Evolutionary conservation across 1,140 invertebrate genomes (phyloP).

Genomic region (Procambarus virginalis): DNA sequence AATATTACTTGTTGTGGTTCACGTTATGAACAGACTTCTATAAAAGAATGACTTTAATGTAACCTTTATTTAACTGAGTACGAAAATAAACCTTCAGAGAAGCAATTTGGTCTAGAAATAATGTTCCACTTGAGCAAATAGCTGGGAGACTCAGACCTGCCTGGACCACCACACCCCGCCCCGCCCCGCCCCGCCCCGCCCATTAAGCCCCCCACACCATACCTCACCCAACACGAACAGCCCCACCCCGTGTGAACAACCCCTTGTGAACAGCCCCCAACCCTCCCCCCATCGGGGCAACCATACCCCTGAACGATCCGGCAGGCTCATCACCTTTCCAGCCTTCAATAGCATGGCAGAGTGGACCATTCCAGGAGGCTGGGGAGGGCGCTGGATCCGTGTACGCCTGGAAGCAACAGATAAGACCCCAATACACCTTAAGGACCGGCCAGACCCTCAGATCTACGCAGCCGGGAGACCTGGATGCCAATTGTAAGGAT

Average conservation of each 20-base stretch:
- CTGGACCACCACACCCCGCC: not conserved
- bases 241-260: too few relatives aligned
- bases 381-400: not conserved
- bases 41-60: too few relatives aligned
- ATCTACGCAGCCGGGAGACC: conserved; percentile 25
- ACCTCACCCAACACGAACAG: too few relatives aligned
- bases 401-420: conserved; percentile 50
- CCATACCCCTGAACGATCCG: not conserved
- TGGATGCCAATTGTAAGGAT: conserved; percentile 45
- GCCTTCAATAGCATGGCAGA: conserved; percentile 32
- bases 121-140: too few relatives aligned
- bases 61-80: too few relatives aligned
- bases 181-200: not conserved
- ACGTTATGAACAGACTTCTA: too few relatives aligned
- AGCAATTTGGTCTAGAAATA: too few relatives aligned
- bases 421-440: conserved; percentile 54
- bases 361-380: conserved; percentile 10
- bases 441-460: conserved; percentile 11
- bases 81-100: too few relatives aligned
- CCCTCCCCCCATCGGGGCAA: not conserved
- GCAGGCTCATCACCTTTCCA: conserved; percentile 31
- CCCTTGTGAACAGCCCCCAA: too few relatives aligned
- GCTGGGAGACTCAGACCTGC: not conserved
- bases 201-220: too few relatives aligned
- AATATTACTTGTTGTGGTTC: too few relatives aligned